Evolutionary conservation across 2,888 invertebrate species (phyloP).

Genomic region (Plemyria rubiginata): DNA sequence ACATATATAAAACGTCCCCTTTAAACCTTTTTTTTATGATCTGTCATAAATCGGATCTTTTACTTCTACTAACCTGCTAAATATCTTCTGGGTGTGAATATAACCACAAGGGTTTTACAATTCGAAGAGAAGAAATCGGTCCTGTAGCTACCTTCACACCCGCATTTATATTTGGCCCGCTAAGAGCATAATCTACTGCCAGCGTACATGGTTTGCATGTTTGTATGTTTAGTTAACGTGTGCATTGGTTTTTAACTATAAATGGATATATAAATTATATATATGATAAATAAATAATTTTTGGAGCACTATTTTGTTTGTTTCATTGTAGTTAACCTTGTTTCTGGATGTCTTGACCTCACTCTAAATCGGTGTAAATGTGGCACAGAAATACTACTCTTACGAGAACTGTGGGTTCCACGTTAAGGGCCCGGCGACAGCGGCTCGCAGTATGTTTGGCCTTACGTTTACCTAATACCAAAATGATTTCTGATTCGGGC

Average conservation of each 20-base stretch:
- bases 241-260: conserved; percentile 79
- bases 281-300: conserved; percentile 83
- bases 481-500: no score
- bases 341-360: background rate
- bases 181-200: conserved; percentile 28
- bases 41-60: background rate
- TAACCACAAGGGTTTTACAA: conserved; percentile 1
- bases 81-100: conserved; percentile 1
- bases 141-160: conserved; percentile 10
- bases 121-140: background rate
- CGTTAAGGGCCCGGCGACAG: no score
- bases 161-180: background rate
- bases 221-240: conserved; percentile 58
- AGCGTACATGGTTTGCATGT: conserved; percentile 25
- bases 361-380: no score
- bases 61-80: background rate
- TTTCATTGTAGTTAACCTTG: conserved; percentile 53
- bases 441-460: no score
- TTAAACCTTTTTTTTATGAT: no score
- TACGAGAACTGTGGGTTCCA: no score
- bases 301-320: conserved; percentile 74
- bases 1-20: no score
- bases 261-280: conserved; percentile 84
- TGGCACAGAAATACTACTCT: no score
- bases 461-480: no score